A percentile compares a stretch with the other conserved stretches of the same genome.
phyloP scores from a whole-genome alignment of 2,113 vertebrate species.

The Lutjanus erythropterus region DNA sequence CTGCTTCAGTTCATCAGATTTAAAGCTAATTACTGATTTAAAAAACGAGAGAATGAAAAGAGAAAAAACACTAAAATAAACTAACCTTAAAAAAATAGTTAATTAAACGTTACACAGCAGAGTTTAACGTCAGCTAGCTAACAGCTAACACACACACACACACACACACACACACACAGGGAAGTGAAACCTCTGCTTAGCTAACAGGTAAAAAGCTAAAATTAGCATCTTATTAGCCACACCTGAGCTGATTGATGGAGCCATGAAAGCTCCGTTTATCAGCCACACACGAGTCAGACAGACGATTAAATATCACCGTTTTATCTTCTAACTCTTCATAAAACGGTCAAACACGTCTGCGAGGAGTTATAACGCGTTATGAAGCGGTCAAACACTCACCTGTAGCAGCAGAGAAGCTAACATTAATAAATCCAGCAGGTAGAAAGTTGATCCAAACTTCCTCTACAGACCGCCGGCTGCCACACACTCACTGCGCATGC shows the following conservation, averaged over 20 bases:
- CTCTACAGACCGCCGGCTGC: background rate
- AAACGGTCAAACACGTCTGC: fast-evolving
- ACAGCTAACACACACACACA: background rate
- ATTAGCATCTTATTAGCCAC: constrained; percentile 6
- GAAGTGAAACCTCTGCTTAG: too few species aligned
- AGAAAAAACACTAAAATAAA: too few species aligned
- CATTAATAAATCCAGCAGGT: background rate
- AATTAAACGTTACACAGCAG: background rate
- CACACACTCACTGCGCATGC: constrained; percentile 24
- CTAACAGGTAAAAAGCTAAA: background rate
- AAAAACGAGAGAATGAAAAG: too few species aligned
- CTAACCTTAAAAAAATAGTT: background rate
- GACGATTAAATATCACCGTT: fast-evolving
- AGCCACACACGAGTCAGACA: fast-evolving
- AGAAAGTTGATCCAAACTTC: constrained; percentile 23
- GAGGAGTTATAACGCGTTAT: fast-evolving
- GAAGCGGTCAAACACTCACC: background rate
- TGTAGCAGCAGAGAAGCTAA: background rate
- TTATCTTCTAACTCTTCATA: fast-evolving
- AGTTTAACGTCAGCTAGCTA: background rate
- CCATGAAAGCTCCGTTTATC: background rate
- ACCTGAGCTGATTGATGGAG: background rate
- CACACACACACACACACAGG: background rate
- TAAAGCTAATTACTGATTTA: background rate
- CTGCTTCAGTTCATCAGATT: background rate